phyloP scores from a whole-genome alignment of 2,797 vertebrate species.

The Pseudocheirus occidentalis region DNA sequence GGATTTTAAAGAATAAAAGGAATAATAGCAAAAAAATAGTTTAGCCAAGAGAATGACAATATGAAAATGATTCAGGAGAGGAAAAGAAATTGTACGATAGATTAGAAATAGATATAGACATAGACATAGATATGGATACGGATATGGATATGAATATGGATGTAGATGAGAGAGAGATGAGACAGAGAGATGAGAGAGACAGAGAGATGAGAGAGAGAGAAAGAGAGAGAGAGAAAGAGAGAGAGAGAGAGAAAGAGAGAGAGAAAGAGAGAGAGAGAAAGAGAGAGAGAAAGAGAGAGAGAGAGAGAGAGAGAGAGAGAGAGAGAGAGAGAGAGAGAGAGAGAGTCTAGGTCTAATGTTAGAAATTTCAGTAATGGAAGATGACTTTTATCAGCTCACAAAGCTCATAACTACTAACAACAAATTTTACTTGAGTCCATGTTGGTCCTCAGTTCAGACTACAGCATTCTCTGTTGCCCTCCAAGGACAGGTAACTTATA shows the following conservation, averaged over 20 bases:
- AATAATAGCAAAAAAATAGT: slow-evolving; percentile 2
- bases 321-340: too few species aligned
- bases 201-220: too few species aligned
- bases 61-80: slow-evolving; percentile 22
- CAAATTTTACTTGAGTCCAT: not conserved
- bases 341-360: not conserved
- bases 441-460: not conserved
- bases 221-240: too few species aligned
- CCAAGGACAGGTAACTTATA: not conserved
- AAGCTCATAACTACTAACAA: not conserved
- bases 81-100: not conserved
- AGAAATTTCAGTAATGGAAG: not conserved
- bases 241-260: too few species aligned
- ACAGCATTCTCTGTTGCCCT: not conserved
- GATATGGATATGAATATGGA: not conserved
- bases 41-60: slow-evolving; percentile 2
- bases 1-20: not conserved
- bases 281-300: too few species aligned
- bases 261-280: too few species aligned
- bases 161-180: too few species aligned
- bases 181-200: too few species aligned
- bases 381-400: not conserved
- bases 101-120: not conserved
- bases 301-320: too few species aligned
- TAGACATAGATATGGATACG: too few species aligned